These are phyloP conservation scores for Engystomops pustulosus DNA, from an alignment of 2,113 vertebrate genomes.

Conservation along the genomic window DNA sequence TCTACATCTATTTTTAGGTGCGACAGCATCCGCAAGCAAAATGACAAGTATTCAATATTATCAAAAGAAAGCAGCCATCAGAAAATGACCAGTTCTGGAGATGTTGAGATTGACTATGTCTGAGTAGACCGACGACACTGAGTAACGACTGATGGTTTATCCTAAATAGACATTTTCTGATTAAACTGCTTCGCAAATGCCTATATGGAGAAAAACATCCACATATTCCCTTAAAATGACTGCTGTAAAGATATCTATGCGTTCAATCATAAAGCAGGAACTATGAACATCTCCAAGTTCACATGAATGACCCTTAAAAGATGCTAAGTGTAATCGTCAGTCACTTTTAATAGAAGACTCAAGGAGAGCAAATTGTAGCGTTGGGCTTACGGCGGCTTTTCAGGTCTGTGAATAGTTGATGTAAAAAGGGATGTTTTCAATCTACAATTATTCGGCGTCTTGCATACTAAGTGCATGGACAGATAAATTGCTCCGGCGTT, in stretches of 20 bases:
- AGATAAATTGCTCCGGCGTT: slow-evolving; percentile 34
- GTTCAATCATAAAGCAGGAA: neutral
- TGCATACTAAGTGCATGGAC: slow-evolving; percentile 27
- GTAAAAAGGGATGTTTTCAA: slow-evolving; percentile 9
- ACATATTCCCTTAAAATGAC: neutral
- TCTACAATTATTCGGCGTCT: slow-evolving; percentile 25
- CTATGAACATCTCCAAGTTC: neutral
- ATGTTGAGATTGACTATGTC: too few relatives aligned
- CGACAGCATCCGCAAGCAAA: too few relatives aligned
- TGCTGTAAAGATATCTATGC: neutral
- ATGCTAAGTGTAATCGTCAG: neutral
- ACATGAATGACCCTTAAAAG: neutral
- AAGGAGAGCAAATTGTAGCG: neutral
- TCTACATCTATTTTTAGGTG: too few relatives aligned
- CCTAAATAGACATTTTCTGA: neutral
- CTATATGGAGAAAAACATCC: neutral
- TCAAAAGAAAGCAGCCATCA: too few relatives aligned
- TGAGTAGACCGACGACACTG: neutral
- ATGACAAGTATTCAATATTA: too few relatives aligned
- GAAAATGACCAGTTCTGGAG: too few relatives aligned
- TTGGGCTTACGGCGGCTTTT: neutral
- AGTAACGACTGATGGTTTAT: neutral
- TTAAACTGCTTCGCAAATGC: neutral
- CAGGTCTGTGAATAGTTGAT: slow-evolving; percentile 33
- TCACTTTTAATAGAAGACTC: neutral